phyloP scores from a whole-genome alignment of 2,888 invertebrate species.

The Andrena praecox region DNA sequence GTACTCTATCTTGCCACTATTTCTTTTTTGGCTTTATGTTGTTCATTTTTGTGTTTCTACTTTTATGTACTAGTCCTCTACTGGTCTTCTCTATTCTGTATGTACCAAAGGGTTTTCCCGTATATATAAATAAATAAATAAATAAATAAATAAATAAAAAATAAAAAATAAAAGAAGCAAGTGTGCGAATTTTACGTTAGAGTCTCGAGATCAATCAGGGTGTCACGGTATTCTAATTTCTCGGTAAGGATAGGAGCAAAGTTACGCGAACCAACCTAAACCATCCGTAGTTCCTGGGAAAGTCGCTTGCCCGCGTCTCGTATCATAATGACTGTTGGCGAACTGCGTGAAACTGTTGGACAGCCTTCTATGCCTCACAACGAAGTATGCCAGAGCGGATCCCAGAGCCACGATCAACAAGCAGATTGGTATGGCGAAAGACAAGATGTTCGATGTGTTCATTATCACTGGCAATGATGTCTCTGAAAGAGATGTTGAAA shows the following conservation, averaged over 20 bases:
- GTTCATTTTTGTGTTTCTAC: too few species aligned
- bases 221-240: not conserved
- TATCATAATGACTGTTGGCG: slow-evolving; percentile 94
- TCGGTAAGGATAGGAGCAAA: not conserved
- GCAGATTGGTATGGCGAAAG: slow-evolving; percentile 86
- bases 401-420: slow-evolving; percentile 87
- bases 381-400: slow-evolving; percentile 88
- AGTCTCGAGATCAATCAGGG: too few species aligned
- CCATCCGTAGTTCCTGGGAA: slow-evolving; percentile 89
- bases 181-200: too few species aligned
- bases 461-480: slow-evolving; percentile 71
- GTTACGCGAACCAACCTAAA: slow-evolving; percentile 86
- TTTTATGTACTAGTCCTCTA: too few species aligned
- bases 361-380: slow-evolving; percentile 90
- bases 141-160: too few species aligned
- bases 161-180: too few species aligned
- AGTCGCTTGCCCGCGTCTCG: slow-evolving; percentile 94
- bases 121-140: too few species aligned
- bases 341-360: slow-evolving; percentile 93
- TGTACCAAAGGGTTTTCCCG: too few species aligned
- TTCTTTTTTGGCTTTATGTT: too few species aligned
- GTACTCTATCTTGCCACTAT: too few species aligned
- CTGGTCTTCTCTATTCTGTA: too few species aligned
- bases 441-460: slow-evolving; percentile 82
- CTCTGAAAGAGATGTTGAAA: slow-evolving; percentile 16